Evolutionary conservation across 1,140 invertebrate species (phyloP).

Genomic region (Pseudomyrmex flavicornis): DNA sequence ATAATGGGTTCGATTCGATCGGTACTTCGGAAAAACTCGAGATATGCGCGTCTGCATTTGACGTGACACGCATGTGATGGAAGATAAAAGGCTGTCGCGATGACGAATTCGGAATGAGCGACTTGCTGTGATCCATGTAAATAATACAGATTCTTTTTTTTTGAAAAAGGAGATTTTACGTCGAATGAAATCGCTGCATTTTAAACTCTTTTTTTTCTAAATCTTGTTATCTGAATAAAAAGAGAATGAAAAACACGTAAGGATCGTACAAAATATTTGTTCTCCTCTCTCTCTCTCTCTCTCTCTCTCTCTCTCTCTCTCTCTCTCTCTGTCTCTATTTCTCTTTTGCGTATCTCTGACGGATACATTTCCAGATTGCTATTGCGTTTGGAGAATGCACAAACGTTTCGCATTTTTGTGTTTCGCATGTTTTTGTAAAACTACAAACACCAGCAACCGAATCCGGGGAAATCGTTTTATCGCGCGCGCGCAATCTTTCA

Average conservation of each 20-base stretch:
- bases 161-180: neutral
- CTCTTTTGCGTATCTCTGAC: neutral
- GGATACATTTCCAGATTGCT: neutral
- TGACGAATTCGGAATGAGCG: constrained; percentile 8
- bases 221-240: neutral
- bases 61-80: neutral
- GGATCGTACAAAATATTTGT: constrained; percentile 9
- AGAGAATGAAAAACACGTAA: neutral
- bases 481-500: neutral
- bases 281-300: no score
- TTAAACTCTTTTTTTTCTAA: neutral
- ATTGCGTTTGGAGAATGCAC: neutral
- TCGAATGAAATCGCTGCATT: neutral
- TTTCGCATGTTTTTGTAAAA: no score
- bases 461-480: constrained; percentile 5
- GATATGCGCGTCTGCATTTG: neutral
- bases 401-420: neutral
- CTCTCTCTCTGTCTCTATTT: no score
- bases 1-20: constrained; percentile 2
- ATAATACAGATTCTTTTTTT: neutral
- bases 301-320: no score
- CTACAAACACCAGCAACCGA: neutral
- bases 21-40: constrained; percentile 6
- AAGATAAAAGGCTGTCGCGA: neutral
- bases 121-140: neutral